Evolutionary conservation across 1,140 invertebrate genomes (phyloP), one percentile per base, ranked within the genome.

Genomic region (Formica exsecta): DNA sequence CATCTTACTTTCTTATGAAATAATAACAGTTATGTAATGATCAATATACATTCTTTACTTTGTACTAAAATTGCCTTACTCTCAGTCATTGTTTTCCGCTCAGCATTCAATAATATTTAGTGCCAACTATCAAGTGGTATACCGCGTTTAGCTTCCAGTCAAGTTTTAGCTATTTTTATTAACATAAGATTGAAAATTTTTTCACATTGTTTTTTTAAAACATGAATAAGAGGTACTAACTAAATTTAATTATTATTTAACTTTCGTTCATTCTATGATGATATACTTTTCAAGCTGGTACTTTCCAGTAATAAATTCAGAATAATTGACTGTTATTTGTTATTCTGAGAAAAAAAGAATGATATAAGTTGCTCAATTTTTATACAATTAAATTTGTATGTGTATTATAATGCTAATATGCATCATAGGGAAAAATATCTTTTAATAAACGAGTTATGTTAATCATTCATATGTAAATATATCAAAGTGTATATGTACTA

Each of bases 301-400:
- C 29, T 71, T 32, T 71, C 11, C 11, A 70, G 5, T 7, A 32
- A 57, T 59, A 32, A 13, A 13, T 8, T 80, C 16, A 51, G 0
- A 51, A 4, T 16, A 36, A 73, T 2, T 44, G 3, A 48, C 19
- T 29, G 25, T 29, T 0, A 29, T 29, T 29, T 19, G 3, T 48
- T 61, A 62, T 54, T 71, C n/a, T 66, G 32, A 51, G 11, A 16
- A 51, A 51, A 51, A 51, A 5, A 51, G 48, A 32, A 61, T 85
- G 71, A 86, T 74, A 79, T 87, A 61, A 90, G 83, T 90, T 90
- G 89, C 89, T 90, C 86, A 90, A 90, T 90, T 90, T 90, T 86
- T 41, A 83, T 90, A 90, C 64, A 65, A 16, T 59, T 76, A 76
- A 77, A 86, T 83, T 73, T 48, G 36, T 29, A 77, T 77, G 22